Evolutionary conservation across 2,113 vertebrate genomes (phyloP), one percentile per base, ranked within the genome.

Genomic region (Nyctibius bracteatus): DNA sequence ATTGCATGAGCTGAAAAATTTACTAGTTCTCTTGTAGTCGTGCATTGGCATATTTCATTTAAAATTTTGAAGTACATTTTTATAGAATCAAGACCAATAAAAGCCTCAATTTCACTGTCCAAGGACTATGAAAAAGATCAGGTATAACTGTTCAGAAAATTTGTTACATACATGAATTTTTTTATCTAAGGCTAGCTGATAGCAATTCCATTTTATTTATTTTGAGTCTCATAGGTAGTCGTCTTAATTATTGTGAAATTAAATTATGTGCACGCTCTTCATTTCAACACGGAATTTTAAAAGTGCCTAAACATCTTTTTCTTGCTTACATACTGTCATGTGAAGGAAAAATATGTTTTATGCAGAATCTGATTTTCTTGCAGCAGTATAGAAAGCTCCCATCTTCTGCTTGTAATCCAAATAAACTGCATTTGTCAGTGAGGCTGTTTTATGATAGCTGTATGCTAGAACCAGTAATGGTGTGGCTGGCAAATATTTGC

Each of bases 231-330:
- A 51, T 74, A 94, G 52, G 61, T 81, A 92, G 51, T 86, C 13
- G 37, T 95, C 87, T 96, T 97, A 97, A 96, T 97, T 97, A 94
- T 88, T 92, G 72, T 95, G 92, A 88, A 93, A 95, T 91, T 92
- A 96, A 96, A 90, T 97, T 94, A 91, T 5, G 3, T 74, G 15
- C 94, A 96, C 7, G 1, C 31, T 96, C 91, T 95, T 97, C 17
- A 92, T 95, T 96, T 93, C 55, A 75, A 96, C 97, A 67, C 31
- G 94, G 90, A 96, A 96, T 97, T 97, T 94, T 2, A 90, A 81
- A 95, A 96, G 80, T 58, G 67, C 47, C 61, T 78, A 78, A 88
- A 93, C 47, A 51, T 96, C 93, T 95, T 97, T 93, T 95, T 73
- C 81, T 97, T 97, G 62, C 91, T 95, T 87, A 67, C 14, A 15